Evolutionary conservation across 2,797 vertebrate genomes (phyloP).

Genomic region (Bovichtus diacanthus): DNA sequence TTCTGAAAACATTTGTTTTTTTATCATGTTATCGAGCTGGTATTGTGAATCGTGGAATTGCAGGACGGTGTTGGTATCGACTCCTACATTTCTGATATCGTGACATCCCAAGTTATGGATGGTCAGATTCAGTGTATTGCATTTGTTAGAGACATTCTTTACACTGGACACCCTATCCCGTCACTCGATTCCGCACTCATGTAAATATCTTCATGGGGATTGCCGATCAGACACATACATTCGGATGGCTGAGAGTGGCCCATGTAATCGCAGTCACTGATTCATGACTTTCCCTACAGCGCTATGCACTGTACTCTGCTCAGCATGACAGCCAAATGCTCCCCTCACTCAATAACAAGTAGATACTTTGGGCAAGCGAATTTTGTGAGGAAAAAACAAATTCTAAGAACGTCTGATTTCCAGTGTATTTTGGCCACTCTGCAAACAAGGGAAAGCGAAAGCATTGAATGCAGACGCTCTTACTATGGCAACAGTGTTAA

Average conservation of each 20-base stretch:
- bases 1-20: no score
- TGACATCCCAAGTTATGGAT: no score
- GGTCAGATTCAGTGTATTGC: not conserved
- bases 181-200: constrained; percentile 25
- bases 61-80: no score
- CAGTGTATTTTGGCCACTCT: constrained; percentile 2
- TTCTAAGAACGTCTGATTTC: constrained; percentile 3
- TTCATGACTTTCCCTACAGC: constrained; percentile 38
- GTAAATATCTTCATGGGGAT: constrained; percentile 48
- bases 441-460: constrained; percentile 1
- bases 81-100: no score
- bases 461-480: not conserved
- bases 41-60: no score
- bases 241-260: constrained; percentile 1
- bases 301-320: constrained; percentile 22
- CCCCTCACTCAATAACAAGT: constrained; percentile 30
- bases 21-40: no score
- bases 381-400: constrained; percentile 6
- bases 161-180: no score
- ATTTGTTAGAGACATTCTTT: not conserved
- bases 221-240: constrained; percentile 45
- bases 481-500: constrained; percentile 2
- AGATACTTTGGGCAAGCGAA: constrained; percentile 11
- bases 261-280: constrained; percentile 29
- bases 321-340: constrained; percentile 34